Evolutionary conservation across 2,797 vertebrate genomes (phyloP).

Genomic region (Rhinella marina): DNA sequence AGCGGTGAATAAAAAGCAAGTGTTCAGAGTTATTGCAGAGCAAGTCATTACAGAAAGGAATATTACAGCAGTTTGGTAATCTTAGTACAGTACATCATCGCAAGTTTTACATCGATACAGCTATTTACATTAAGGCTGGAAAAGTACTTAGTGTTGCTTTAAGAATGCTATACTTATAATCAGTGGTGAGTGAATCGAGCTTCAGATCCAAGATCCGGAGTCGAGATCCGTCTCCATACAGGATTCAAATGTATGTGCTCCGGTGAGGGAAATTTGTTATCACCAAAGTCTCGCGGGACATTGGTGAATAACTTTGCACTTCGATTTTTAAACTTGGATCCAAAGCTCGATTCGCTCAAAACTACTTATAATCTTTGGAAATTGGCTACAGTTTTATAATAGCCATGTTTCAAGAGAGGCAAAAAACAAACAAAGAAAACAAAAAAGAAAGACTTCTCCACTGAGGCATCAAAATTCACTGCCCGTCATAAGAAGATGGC

Average conservation of each 20-base stretch:
- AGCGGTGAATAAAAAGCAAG: slow-evolving; percentile 1
- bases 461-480: not conserved
- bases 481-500: not conserved
- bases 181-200: too few species aligned
- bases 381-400: slow-evolving; percentile 5
- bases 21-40: slow-evolving; percentile 14
- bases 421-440: not conserved
- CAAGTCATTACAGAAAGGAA: not conserved
- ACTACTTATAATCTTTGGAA: slow-evolving; percentile 1
- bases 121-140: slow-evolving; percentile 44
- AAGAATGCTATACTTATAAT: not conserved
- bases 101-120: not conserved
- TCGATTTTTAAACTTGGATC: too few species aligned
- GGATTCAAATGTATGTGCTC: too few species aligned
- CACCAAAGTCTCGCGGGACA: too few species aligned
- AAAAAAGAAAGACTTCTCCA: not conserved
- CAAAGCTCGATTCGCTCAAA: too few species aligned
- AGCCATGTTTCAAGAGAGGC: not conserved
- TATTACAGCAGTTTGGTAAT: slow-evolving; percentile 45
- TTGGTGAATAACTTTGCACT: too few species aligned
- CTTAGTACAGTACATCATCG: slow-evolving; percentile 50
- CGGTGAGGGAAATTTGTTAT: too few species aligned
- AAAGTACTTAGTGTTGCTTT: slow-evolving; percentile 49
- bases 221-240: too few species aligned
- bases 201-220: too few species aligned